Conservation (phyloP, 2,797 vertebrate species). For the Arrhamphus sclerolepis region DNA sequence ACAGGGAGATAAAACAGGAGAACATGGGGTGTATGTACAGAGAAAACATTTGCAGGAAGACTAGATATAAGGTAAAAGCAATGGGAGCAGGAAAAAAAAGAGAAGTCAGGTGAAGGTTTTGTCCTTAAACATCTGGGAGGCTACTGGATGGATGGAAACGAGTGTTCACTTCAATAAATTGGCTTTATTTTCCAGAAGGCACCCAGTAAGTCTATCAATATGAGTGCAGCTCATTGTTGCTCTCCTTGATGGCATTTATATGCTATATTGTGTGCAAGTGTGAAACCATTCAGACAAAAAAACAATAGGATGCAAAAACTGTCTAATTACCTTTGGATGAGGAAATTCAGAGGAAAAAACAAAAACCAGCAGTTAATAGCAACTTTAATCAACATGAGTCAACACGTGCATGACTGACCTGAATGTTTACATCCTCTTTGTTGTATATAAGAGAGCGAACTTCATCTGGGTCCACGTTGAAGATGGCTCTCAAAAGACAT, state of each 20-base stretch:
- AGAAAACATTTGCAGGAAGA: conserved; percentile 10
- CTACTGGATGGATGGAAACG: not conserved
- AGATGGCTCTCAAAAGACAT: conserved; percentile 95
- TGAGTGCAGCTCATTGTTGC: conserved; percentile 28
- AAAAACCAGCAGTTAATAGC: not conserved
- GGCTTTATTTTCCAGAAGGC: conserved; percentile 1
- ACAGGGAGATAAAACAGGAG: conserved; percentile 18
- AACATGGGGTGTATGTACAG: not conserved
- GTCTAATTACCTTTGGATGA: not conserved
- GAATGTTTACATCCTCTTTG: conserved; percentile 98
- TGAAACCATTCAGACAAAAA: conserved; percentile 4
- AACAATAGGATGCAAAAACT: not conserved
- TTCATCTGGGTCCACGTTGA: conserved; percentile 97
- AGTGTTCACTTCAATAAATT: conserved; percentile 27
- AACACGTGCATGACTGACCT: conserved; percentile 77
- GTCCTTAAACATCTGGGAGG: conserved; percentile 14
- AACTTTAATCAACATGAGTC: not conserved
- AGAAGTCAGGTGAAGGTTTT: conserved; percentile 16
- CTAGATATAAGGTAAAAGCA: not conserved
- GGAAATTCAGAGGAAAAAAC: not conserved
- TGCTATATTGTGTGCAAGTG: not conserved
- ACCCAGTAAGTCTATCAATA: conserved; percentile 24
- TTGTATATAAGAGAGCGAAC: conserved; percentile 96
- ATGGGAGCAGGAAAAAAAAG: not conserved
- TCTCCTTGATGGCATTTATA: not conserved